Conservation (phyloP, 1,140 invertebrate genomes). For the Phymastichus coffea region DNA sequence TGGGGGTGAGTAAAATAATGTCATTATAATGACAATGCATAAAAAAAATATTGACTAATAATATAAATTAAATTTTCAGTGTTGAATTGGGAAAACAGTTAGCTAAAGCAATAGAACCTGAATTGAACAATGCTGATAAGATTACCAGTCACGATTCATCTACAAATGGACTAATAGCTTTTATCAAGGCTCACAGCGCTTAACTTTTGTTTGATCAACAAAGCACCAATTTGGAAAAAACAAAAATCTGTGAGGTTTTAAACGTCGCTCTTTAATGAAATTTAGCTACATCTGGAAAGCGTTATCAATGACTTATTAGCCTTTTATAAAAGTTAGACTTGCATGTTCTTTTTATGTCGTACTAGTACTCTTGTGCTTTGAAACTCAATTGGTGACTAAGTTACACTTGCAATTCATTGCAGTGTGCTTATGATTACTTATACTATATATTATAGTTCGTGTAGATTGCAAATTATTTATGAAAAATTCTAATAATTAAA, state of each 20-base stretch:
- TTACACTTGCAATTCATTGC: not conserved
- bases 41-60: slow-evolving; percentile 13
- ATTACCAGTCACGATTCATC: slow-evolving; percentile 73
- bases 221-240: not conserved
- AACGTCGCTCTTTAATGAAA: not conserved
- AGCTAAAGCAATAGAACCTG: slow-evolving; percentile 95
- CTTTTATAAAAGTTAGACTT: slow-evolving; percentile 69
- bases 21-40: slow-evolving; percentile 22
- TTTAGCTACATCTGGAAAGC: not conserved
- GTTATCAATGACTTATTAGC: not conserved
- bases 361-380: not conserved
- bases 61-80: slow-evolving; percentile 51
- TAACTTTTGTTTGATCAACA: slow-evolving; percentile 23
- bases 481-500: slow-evolving; percentile 4
- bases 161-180: slow-evolving; percentile 83
- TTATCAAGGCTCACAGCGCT: slow-evolving; percentile 64
- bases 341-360: slow-evolving; percentile 21
- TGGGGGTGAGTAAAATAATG: slow-evolving; percentile 78
- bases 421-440: not conserved
- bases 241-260: not conserved
- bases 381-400: not conserved
- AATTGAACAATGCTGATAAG: slow-evolving; percentile 69
- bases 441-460: not conserved
- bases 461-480: slow-evolving; percentile 8
- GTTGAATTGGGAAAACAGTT: slow-evolving; percentile 98